phyloP scores from a whole-genome alignment of 1,140 invertebrate species.

The Melipona quadrifasciata region DNA sequence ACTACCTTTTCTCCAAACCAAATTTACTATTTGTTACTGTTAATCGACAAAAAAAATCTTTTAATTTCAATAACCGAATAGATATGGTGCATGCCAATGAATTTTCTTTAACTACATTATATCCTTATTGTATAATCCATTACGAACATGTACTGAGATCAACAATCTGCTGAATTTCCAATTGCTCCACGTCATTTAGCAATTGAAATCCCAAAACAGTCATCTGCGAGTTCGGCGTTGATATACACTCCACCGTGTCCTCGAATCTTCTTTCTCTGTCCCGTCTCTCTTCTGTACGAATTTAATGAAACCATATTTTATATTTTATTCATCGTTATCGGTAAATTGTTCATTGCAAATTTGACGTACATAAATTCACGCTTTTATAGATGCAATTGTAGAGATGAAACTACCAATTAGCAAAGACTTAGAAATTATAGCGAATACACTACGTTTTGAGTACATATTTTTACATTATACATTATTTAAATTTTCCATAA shows the following conservation, averaged over 20 bases:
- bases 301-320: not conserved
- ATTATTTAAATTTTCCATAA: too few relatives aligned
- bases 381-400: too few relatives aligned
- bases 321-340: not conserved
- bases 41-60: too few relatives aligned
- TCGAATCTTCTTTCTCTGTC: slow-evolving; percentile 40
- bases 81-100: not conserved
- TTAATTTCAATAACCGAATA: too few relatives aligned
- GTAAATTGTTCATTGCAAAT: too few relatives aligned
- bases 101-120: not conserved
- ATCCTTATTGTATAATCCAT: not conserved
- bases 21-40: too few relatives aligned
- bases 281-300: slow-evolving; percentile 7
- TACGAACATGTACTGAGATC: slow-evolving; percentile 70
- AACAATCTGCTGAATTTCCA: slow-evolving; percentile 73
- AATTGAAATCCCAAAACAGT: too few relatives aligned
- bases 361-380: too few relatives aligned
- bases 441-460: not conserved
- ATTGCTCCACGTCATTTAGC: slow-evolving; percentile 69
- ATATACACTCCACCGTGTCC: slow-evolving; percentile 65
- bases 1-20: too few relatives aligned
- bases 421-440: not conserved
- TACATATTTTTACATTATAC: not conserved
- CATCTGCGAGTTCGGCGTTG: slow-evolving; percentile 62
- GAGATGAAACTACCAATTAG: too few relatives aligned